Evolutionary conservation across 2,888 invertebrate genomes (phyloP).

Genomic region (Drosophila parthenogenetica): DNA sequence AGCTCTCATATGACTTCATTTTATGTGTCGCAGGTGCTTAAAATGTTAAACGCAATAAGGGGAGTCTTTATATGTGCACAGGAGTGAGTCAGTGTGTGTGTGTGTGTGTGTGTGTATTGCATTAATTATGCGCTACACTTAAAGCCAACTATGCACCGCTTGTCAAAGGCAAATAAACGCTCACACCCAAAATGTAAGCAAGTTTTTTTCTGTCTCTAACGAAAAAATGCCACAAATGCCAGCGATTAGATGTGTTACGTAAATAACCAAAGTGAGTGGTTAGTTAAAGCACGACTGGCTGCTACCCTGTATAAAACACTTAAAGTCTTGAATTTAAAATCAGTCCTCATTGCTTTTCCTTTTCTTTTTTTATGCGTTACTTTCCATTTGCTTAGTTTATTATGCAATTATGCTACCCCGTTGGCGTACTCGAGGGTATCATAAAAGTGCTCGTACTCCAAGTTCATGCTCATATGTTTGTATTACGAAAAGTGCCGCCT

Average conservation of each 20-base stretch:
- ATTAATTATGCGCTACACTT: conserved; percentile 64
- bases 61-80: conserved; percentile 5
- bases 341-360: background rate
- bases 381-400: background rate
- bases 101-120: conserved; percentile 50
- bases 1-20: conserved; percentile 60
- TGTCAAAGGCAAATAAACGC: conserved; percentile 35
- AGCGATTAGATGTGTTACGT: conserved; percentile 66
- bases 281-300: background rate
- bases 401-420: conserved; percentile 5
- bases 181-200: conserved; percentile 3
- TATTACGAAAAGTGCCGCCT: conserved; percentile 60
- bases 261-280: conserved; percentile 13
- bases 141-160: conserved; percentile 49
- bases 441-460: conserved; percentile 10
- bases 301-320: background rate
- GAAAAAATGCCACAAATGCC: conserved; percentile 58
- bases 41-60: conserved; percentile 36
- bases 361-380: no score
- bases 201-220: background rate
- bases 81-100: conserved; percentile 4
- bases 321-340: background rate
- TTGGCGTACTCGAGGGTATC: background rate
- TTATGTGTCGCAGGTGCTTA: conserved; percentile 67
- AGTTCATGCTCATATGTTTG: conserved; percentile 34